These are phyloP conservation scores for Aphis gossypii DNA, from an alignment of 1,140 invertebrate genomes.

Conservation along the genomic window DNA sequence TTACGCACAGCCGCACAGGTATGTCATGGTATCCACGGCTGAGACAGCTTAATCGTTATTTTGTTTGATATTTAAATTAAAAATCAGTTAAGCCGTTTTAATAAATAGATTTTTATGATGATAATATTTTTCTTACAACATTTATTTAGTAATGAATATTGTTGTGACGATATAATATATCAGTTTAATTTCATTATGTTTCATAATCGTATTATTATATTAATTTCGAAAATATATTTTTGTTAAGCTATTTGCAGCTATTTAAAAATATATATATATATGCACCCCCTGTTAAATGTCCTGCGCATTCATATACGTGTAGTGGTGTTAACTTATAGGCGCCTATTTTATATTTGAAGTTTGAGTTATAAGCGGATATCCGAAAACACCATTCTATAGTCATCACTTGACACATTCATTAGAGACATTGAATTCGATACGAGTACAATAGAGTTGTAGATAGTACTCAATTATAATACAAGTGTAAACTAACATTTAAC, in stretches of 20 bases:
- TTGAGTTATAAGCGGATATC: not conserved
- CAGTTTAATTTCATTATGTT: not conserved
- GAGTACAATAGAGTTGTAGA: no score
- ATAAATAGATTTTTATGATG: not conserved
- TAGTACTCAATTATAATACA: not conserved
- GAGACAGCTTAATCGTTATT: not conserved
- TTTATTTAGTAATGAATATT: not conserved
- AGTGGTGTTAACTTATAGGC: not conserved
- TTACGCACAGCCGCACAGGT: not conserved
- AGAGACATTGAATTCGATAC: not conserved
- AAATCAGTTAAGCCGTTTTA: not conserved
- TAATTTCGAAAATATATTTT: not conserved
- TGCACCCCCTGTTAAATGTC: no score
- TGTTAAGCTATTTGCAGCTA: no score
- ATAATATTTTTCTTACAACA: not conserved
- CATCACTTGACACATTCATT: not conserved
- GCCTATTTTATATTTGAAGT: not conserved
- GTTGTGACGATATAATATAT: not conserved
- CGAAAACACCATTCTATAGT: not conserved
- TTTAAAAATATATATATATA: no score
- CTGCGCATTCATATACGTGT: not conserved
- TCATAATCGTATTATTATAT: not conserved
- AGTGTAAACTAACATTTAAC: not conserved
- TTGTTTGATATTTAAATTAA: not conserved
- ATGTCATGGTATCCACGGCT: not conserved